These are phyloP conservation scores for Digitonthophagus gazella DNA, from an alignment of 2,888 invertebrate species.

Conservation along the genomic window DNA sequence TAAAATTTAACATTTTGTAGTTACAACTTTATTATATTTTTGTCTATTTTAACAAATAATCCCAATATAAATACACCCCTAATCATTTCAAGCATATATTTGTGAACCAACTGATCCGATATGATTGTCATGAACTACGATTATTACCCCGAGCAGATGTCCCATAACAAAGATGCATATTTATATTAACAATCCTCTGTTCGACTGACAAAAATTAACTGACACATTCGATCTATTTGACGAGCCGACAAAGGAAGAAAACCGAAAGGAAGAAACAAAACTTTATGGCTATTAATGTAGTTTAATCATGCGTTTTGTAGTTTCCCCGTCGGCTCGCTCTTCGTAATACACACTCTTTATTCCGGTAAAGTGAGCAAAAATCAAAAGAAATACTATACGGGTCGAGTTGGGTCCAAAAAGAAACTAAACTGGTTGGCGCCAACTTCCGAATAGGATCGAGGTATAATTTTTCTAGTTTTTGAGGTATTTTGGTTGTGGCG, in stretches of 20 bases:
- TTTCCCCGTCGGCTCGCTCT: slow-evolving; percentile 39
- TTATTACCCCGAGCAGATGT: slow-evolving; percentile 3
- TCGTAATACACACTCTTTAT: slow-evolving; percentile 45
- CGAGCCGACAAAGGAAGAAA: background rate
- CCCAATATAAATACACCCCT: background rate
- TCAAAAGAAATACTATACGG: slow-evolving; percentile 36
- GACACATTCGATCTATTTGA: background rate
- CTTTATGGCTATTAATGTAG: slow-evolving; percentile 14
- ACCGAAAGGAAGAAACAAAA: slow-evolving; percentile 9
- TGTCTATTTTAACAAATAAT: background rate
- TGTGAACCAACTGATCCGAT: no score
- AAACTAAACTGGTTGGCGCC: background rate
- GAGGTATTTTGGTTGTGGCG: slow-evolving; percentile 34
- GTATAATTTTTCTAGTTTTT: background rate
- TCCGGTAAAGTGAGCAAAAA: slow-evolving; percentile 43
- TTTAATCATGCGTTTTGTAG: slow-evolving; percentile 40
- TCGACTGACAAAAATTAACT: slow-evolving; percentile 2
- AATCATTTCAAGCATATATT: background rate
- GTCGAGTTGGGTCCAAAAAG: background rate
- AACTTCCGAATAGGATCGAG: background rate
- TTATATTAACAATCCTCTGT: slow-evolving; percentile 7
- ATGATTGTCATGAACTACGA: background rate
- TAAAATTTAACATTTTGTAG: no score
- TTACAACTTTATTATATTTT: no score
- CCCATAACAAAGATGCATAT: slow-evolving; percentile 13